These are phyloP conservation scores for Euproctis similis DNA, from an alignment of 2,888 invertebrate species.

Conservation along the genomic window DNA sequence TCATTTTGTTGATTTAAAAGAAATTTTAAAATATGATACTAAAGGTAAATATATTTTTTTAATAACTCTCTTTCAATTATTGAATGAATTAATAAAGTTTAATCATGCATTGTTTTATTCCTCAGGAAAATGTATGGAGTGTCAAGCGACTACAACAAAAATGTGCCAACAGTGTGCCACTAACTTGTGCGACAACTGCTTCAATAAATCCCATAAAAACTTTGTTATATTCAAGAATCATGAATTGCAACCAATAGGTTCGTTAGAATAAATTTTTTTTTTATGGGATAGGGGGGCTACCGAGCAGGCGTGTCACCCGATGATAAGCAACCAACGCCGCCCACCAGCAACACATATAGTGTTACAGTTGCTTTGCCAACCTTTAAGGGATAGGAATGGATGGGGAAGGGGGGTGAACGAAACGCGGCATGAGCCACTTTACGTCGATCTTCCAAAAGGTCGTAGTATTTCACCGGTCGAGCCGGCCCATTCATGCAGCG, in stretches of 20 bases:
- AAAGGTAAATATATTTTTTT: constrained; percentile 33
- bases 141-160: constrained; percentile 40
- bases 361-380: too few species aligned
- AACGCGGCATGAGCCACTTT: too few species aligned
- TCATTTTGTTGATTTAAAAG: constrained; percentile 44
- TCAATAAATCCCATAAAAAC: constrained; percentile 58
- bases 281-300: too few species aligned
- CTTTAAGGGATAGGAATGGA: too few species aligned
- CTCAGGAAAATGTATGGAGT: constrained; percentile 55
- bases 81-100: not conserved
- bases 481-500: too few species aligned
- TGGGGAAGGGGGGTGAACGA: too few species aligned
- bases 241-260: constrained; percentile 45
- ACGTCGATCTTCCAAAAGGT: too few species aligned
- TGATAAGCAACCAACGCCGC: too few species aligned
- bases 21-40: constrained; percentile 36
- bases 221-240: constrained; percentile 63
- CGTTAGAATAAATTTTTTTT: too few species aligned
- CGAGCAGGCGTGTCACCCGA: too few species aligned
- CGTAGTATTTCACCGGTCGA: too few species aligned
- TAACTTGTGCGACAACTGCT: constrained; percentile 53
- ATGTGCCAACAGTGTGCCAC: constrained; percentile 58
- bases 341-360: too few species aligned
- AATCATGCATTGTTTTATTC: constrained; percentile 1
- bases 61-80: not conserved